phyloP scores from a whole-genome alignment of 2,888 invertebrate genomes.

The Ectemnius lituratus region DNA sequence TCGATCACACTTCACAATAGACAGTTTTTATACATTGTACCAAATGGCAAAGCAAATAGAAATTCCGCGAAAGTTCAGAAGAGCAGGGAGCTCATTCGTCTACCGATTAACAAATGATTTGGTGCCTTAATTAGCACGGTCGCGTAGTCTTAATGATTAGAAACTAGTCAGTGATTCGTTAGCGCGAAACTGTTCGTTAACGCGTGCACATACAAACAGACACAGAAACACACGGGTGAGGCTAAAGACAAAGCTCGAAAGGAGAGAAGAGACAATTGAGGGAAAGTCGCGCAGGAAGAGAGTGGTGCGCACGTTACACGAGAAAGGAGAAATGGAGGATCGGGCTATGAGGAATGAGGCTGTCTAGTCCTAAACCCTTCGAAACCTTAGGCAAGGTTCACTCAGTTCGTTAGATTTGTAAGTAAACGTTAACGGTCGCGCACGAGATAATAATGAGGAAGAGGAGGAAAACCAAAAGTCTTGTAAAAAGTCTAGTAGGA shows the following conservation, averaged over 20 bases:
- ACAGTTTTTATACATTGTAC: too few relatives aligned
- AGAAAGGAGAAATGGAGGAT: conserved; percentile 53
- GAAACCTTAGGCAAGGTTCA: conserved; percentile 64
- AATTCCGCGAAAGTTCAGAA: neutral
- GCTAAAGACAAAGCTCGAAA: conserved; percentile 34
- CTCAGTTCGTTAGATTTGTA: conserved; percentile 65
- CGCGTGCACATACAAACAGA: conserved; percentile 44
- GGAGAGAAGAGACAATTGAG: conserved; percentile 27
- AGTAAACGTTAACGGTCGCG: conserved; percentile 54
- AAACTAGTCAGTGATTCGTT: conserved; percentile 74
- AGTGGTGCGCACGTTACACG: conserved; percentile 35
- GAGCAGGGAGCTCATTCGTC: conserved; percentile 42
- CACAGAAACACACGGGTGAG: conserved; percentile 34
- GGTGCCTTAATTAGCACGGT: conserved; percentile 62
- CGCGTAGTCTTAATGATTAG: conserved; percentile 67
- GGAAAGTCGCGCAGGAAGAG: conserved; percentile 18
- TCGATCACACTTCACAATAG: too few relatives aligned
- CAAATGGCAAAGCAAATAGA: too few relatives aligned
- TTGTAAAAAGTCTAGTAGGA: conserved; percentile 62
- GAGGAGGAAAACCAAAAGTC: conserved; percentile 49
- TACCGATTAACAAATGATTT: conserved; percentile 43
- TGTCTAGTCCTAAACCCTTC: conserved; percentile 76
- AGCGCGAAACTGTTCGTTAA: conserved; percentile 50
- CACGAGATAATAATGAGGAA: conserved; percentile 26
- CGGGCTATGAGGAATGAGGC: conserved; percentile 69